A percentile compares a stretch with the other conserved stretches of the same genome.
Evolutionary conservation across 2,113 vertebrate genomes (phyloP).

Genomic region (Corvus cornix): DNA sequence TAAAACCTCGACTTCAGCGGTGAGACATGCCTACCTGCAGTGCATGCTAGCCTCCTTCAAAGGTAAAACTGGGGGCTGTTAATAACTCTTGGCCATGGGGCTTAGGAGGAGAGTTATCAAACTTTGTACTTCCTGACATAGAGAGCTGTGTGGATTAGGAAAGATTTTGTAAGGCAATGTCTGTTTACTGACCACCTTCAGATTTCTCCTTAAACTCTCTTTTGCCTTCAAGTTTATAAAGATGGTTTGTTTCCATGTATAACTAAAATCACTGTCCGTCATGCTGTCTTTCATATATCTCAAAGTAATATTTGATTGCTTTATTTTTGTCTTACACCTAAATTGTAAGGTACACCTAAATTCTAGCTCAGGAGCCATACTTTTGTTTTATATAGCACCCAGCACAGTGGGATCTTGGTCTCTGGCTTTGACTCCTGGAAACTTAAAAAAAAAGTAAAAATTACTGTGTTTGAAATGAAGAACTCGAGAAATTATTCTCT

Average conservation of each 20-base stretch:
- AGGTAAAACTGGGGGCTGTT: conserved; percentile 74
- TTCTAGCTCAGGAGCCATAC: not conserved
- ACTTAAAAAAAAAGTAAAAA: not conserved
- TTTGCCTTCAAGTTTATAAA: not conserved
- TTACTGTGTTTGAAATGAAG: not conserved
- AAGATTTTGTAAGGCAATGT: not conserved
- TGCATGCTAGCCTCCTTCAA: conserved; percentile 90
- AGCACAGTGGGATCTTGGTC: not conserved
- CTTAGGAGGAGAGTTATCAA: not conserved
- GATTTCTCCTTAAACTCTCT: not conserved
- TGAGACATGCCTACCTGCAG: conserved; percentile 93
- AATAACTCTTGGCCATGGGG: not conserved
- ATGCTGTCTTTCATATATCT: not conserved
- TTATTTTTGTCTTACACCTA: not conserved
- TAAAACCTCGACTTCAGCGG: conserved; percentile 90
- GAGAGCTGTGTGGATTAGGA: not conserved
- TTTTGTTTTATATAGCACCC: not conserved
- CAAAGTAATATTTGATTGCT: not conserved
- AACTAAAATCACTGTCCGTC: not conserved
- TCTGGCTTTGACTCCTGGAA: not conserved
- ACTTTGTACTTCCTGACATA: not conserved
- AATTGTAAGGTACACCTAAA: not conserved
- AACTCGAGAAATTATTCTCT: not conserved
- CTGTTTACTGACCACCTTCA: not conserved
- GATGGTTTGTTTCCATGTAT: not conserved